Evolutionary conservation across 1,140 invertebrate species (phyloP).

Genomic region (Dendroctonus valens): DNA sequence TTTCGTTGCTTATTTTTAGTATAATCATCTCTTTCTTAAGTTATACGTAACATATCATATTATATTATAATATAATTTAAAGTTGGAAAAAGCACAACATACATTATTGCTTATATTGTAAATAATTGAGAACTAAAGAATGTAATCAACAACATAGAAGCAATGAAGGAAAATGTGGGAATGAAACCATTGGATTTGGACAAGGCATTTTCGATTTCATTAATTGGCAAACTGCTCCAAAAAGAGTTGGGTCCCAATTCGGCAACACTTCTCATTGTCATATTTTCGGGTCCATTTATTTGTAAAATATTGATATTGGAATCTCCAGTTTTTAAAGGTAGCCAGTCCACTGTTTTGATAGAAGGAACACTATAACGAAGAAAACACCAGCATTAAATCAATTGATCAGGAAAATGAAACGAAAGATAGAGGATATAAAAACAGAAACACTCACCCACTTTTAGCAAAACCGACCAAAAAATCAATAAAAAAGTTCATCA

Average conservation of each 20-base stretch:
- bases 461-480: constrained; percentile 27
- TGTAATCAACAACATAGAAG: too few species aligned
- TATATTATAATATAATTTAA: too few species aligned
- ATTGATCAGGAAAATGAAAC: neutral
- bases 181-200: too few species aligned
- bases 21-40: too few species aligned
- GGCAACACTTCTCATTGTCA: constrained; percentile 26
- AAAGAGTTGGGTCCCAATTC: constrained; percentile 24
- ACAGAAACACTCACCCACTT: constrained; percentile 19
- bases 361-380: constrained; percentile 26
- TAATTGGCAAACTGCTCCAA: constrained; percentile 34
- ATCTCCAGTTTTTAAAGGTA: constrained; percentile 15
- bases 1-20: too few species aligned
- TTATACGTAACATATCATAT: too few species aligned
- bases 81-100: too few species aligned
- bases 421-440: neutral
- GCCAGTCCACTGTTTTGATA: constrained; percentile 25
- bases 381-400: neutral
- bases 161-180: too few species aligned
- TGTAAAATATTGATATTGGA: constrained; percentile 20
- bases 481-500: constrained; percentile 27
- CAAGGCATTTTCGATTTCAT: constrained; percentile 20
- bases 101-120: too few species aligned
- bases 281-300: constrained; percentile 14
- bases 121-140: too few species aligned